Conservation (phyloP, 2,888 invertebrate genomes). For the Volucella bombylans region DNA sequence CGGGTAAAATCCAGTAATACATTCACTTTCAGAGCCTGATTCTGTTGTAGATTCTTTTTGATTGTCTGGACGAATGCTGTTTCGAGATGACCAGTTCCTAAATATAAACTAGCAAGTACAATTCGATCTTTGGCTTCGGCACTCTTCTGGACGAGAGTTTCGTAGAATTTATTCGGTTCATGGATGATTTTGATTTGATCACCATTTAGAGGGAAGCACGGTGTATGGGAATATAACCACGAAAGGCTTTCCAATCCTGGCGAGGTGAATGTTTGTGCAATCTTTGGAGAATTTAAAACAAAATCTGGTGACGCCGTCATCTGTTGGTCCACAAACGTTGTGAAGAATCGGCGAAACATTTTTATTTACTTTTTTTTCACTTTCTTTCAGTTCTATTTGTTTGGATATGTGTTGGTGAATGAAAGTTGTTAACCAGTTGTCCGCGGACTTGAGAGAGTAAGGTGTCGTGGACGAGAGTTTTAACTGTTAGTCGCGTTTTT, state of each 20-base stretch:
- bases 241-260: conserved; percentile 84
- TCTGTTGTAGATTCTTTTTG: conserved; percentile 84
- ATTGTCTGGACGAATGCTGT: conserved; percentile 88
- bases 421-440: not conserved
- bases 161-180: conserved; percentile 90
- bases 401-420: not conserved
- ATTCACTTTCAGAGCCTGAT: conserved; percentile 85
- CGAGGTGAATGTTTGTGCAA: conserved; percentile 75
- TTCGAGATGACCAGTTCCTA: conserved; percentile 95
- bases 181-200: conserved; percentile 88
- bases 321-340: conserved; percentile 79
- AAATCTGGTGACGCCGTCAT: conserved; percentile 78
- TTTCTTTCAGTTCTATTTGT: not conserved
- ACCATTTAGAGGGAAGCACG: conserved; percentile 88
- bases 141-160: conserved; percentile 87
- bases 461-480: not conserved
- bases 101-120: conserved; percentile 94
- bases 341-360: conserved; percentile 79
- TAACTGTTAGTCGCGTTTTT: conserved; percentile 26
- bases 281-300: conserved; percentile 76
- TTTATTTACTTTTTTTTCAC: not conserved
- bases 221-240: conserved; percentile 86
- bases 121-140: conserved; percentile 87
- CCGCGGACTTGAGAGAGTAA: not conserved
- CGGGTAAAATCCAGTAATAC: conserved; percentile 94